Percentiles rank a stretch among this genome's conserved stretches.
These are phyloP conservation scores for Antheraea assamensis DNA, from an alignment of 2,888 invertebrate genomes.

Conservation along the genomic window DNA sequence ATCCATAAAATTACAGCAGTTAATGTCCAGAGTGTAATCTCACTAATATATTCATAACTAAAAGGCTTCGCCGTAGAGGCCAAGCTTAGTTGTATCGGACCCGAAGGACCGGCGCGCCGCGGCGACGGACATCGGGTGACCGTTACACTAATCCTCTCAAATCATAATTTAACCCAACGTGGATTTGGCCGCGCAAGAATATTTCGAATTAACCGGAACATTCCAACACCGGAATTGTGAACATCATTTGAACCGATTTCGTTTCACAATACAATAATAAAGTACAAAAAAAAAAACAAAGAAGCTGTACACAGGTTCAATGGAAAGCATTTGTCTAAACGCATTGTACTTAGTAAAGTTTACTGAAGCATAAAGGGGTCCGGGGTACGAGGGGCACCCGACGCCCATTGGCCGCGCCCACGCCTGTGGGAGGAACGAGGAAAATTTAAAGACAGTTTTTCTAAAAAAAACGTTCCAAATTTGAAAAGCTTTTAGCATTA, in stretches of 20 bases:
- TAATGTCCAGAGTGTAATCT: slow-evolving; percentile 61
- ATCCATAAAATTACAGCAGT: slow-evolving; percentile 66
- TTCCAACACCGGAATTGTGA: neutral
- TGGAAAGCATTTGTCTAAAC: slow-evolving; percentile 20
- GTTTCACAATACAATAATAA: neutral
- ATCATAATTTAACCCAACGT: slow-evolving; percentile 43
- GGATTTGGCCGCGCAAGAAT: slow-evolving; percentile 5
- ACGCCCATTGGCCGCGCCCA: slow-evolving; percentile 78
- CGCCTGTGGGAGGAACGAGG: slow-evolving; percentile 68
- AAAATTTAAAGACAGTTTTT: slow-evolving; percentile 68
- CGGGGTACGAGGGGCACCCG: slow-evolving; percentile 46
- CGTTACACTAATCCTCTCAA: slow-evolving; percentile 41
- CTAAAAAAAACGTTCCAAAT: slow-evolving; percentile 50
- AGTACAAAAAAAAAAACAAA: neutral
- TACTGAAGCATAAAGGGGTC: slow-evolving; percentile 47
- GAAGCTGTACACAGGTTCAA: neutral
- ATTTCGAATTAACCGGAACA: neutral
- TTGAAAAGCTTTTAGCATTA: slow-evolving; percentile 78
- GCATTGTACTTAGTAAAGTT: slow-evolving; percentile 51
- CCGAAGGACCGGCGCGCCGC: slow-evolving; percentile 48
- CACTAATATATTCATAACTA: slow-evolving; percentile 78
- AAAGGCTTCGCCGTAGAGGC: slow-evolving; percentile 61
- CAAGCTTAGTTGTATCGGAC: slow-evolving; percentile 49
- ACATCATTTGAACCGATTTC: neutral
- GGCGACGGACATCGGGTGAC: slow-evolving; percentile 67